A percentile compares a stretch with the other conserved stretches of the same genome.
Conservation (phyloP, 2,797 vertebrate genomes). For the Fundulus diaphanus region DNA sequence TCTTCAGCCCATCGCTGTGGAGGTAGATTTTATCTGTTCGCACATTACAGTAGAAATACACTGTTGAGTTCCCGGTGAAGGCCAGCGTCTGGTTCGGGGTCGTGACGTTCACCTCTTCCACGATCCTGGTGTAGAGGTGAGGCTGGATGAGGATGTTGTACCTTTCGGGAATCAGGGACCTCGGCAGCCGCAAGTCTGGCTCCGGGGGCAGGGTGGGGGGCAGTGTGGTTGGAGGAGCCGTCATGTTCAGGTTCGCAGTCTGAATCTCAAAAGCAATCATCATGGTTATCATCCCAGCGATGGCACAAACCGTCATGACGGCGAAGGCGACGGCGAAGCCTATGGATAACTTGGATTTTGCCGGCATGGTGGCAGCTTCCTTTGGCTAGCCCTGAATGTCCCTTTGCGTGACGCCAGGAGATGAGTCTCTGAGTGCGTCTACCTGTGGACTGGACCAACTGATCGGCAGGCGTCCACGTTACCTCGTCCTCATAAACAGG, state of each 20-base stretch:
- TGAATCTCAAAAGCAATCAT: slow-evolving; percentile 78
- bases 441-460: slow-evolving; percentile 22
- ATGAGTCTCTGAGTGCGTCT: slow-evolving; percentile 24
- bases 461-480: slow-evolving; percentile 40
- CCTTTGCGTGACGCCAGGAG: slow-evolving; percentile 10
- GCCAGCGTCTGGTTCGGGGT: slow-evolving; percentile 63
- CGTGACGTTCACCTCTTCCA: slow-evolving; percentile 59
- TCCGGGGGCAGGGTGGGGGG: slow-evolving; percentile 45
- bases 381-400: slow-evolving; percentile 13
- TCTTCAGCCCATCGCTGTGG: slow-evolving; percentile 57
- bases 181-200: slow-evolving; percentile 70
- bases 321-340: slow-evolving; percentile 69
- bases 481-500: slow-evolving; percentile 66
- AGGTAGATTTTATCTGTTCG: slow-evolving; percentile 69
- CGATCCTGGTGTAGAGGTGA: slow-evolving; percentile 61
- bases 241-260: slow-evolving; percentile 27
- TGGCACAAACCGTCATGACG: slow-evolving; percentile 70
- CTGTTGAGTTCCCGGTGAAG: slow-evolving; percentile 76
- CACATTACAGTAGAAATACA: slow-evolving; percentile 67
- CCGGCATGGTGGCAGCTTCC: slow-evolving; percentile 79
- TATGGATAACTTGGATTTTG: slow-evolving; percentile 82
- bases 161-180: slow-evolving; percentile 65
- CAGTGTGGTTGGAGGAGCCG: slow-evolving; percentile 13
- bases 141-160: slow-evolving; percentile 71
- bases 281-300: slow-evolving; percentile 83